These are phyloP conservation scores for Catalaphyllia jardinei DNA, from an alignment of 64 coral and sea anemone species.

Conservation along the genomic window DNA sequence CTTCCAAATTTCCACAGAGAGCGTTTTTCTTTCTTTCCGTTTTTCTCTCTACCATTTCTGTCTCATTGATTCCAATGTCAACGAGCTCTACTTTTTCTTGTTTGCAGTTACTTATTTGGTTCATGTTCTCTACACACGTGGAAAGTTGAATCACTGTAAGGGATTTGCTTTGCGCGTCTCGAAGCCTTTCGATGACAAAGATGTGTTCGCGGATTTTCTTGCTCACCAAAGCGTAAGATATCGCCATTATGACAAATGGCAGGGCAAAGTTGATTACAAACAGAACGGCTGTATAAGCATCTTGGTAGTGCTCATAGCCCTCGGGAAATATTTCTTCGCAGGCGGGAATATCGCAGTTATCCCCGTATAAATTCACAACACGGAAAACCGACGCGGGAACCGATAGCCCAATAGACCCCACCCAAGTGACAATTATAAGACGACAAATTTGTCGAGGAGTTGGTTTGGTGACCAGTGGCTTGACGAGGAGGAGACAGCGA, in stretches of 20 bases:
- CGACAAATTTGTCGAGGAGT: conserved; percentile 7
- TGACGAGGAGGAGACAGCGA: conserved; percentile 62
- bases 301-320: not conserved
- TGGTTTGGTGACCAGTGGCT: conserved; percentile 18
- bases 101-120: not conserved
- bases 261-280: conserved; percentile 58
- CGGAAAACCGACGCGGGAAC: conserved; percentile 46
- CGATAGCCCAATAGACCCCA: conserved; percentile 32
- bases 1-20: not conserved
- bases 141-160: not conserved
- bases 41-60: not conserved
- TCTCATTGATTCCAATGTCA: conserved; percentile 8
- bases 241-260: conserved; percentile 70
- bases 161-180: not conserved
- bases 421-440: conserved; percentile 50
- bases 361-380: conserved; percentile 32
- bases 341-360: not conserved
- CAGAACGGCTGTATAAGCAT: conserved; percentile 53
- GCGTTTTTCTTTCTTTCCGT: not conserved
- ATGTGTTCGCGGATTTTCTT: conserved; percentile 69
- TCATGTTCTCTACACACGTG: not conserved
- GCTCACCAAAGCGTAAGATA: conserved; percentile 58
- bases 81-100: not conserved
- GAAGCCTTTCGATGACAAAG: conserved; percentile 21
- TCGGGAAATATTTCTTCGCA: conserved; percentile 51